Conservation (phyloP, 1,140 invertebrate species). For the Drosophila setifemur region DNA sequence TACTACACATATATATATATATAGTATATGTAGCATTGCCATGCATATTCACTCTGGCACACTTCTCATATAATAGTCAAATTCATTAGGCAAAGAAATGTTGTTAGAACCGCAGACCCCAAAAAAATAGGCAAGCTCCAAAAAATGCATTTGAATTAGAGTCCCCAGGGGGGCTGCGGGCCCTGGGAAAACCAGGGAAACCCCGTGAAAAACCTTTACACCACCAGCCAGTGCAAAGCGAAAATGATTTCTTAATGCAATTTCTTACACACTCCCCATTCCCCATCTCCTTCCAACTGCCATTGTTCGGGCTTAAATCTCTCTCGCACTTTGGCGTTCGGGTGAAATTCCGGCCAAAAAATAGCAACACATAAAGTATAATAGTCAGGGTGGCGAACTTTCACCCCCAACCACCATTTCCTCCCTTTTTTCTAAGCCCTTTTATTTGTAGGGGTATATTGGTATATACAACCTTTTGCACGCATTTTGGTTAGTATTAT, state of each 20-base stretch:
- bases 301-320: constrained; percentile 52
- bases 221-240: too few relatives aligned
- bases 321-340: constrained; percentile 17
- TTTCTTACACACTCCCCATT: constrained; percentile 40
- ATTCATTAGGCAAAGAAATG: constrained; percentile 43
- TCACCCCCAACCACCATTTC: neutral
- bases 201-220: neutral
- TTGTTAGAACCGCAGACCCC: constrained; percentile 14
- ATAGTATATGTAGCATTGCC: too few relatives aligned
- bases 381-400: constrained; percentile 22
- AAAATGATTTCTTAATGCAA: constrained; percentile 79
- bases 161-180: constrained; percentile 7
- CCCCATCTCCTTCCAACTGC: constrained; percentile 14
- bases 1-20: too few relatives aligned
- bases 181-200: neutral
- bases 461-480: too few relatives aligned
- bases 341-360: constrained; percentile 38
- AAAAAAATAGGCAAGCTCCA: constrained; percentile 27
- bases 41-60: constrained; percentile 1
- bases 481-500: too few relatives aligned
- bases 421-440: neutral
- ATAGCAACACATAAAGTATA: constrained; percentile 66
- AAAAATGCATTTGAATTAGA: constrained; percentile 77
- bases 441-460: neutral
- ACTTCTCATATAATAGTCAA: constrained; percentile 23